Conservation (phyloP, 2,888 invertebrate species). For the Dexiosoma caninum region DNA sequence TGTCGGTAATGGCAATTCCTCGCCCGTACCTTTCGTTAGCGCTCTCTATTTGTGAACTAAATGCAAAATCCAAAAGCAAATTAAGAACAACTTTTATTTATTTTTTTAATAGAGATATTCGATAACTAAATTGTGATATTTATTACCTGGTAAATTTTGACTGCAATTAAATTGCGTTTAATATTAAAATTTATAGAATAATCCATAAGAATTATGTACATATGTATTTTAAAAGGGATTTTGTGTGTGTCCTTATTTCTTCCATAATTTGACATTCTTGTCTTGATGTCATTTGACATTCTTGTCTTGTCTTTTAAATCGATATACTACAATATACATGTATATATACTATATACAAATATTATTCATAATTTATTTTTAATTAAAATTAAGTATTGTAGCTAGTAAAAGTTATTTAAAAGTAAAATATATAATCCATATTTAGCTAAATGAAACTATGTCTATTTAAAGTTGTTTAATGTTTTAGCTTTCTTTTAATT, state of each 20-base stretch:
- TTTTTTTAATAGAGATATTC: conserved; percentile 14
- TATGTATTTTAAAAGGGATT: neutral
- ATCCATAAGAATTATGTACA: neutral
- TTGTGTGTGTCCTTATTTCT: conserved; percentile 13
- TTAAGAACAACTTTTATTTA: conserved; percentile 3
- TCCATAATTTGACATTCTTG: neutral
- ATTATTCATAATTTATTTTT: conserved; percentile 18
- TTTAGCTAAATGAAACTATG: neutral
- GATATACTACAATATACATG: neutral
- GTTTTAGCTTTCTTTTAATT: conserved; percentile 17
- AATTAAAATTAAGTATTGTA: conserved; percentile 46
- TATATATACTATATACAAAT: neutral
- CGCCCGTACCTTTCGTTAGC: conserved; percentile 2
- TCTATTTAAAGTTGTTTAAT: conserved; percentile 26
- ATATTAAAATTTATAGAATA: conserved; percentile 3
- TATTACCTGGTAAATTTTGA: conserved; percentile 62
- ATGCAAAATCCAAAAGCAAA: neutral
- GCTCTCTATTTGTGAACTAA: conserved; percentile 32
- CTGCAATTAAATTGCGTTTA: conserved; percentile 59
- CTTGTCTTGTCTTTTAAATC: too few species aligned
- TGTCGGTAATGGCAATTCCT: neutral
- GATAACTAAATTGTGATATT: conserved; percentile 67
- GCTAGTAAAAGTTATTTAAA: neutral
- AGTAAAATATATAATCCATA: too few species aligned
- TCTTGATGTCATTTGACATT: neutral